Base-by-base conservation (phyloP, 2,888 invertebrate species). In the Cryptosula pallasiana region DNA sequence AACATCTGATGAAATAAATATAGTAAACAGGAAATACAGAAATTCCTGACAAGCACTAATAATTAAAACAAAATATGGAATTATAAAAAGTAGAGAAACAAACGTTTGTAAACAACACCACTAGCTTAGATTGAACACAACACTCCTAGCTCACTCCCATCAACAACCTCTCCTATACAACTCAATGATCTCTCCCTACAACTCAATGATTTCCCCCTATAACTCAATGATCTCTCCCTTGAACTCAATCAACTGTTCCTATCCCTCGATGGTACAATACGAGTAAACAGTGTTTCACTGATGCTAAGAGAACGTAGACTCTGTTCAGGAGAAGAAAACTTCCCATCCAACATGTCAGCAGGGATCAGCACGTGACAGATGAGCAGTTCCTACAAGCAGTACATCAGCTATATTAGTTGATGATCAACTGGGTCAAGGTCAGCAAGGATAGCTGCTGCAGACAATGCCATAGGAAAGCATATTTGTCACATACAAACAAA, bases 341-440 rank as follows among this genome's bases (percentile, higher is more conserved):
- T 72, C 0, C 79, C 78, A 20, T 78, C 75, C 16, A 76, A 75
- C 25, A 81, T 36, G 35, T 73, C 71, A 16, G 35, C 71, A 23
- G 82, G 82, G 73, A 76, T 77, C 23, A 81, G 77, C 1, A 83
- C 80, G 73, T 81, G 80, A 73, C 81, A 80, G 0, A 81, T 35
- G 77, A 82, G 71, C 70, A 81, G 73, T 45, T 79, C 79, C 81
- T 81, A 75, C 3, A 77, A 71, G 27, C 32, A 54, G 13, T n/a
- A 58, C 58, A 32, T 13, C 5, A 23, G 5, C 45, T 45, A 13
- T 20, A 45, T 45, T 45, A 45, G 20, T 13, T 13, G 45, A 45
- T 20, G 9, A 13, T 5, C 20, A 20, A 45, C 45, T 45, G 20
- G 9, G 20, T 45, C 20, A 45, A 45, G 20, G 9, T 45, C 45